Evolutionary conservation across 2,797 vertebrate genomes (phyloP), one percentile per base, ranked within the genome.

Genomic region (Anguilla megastoma): DNA sequence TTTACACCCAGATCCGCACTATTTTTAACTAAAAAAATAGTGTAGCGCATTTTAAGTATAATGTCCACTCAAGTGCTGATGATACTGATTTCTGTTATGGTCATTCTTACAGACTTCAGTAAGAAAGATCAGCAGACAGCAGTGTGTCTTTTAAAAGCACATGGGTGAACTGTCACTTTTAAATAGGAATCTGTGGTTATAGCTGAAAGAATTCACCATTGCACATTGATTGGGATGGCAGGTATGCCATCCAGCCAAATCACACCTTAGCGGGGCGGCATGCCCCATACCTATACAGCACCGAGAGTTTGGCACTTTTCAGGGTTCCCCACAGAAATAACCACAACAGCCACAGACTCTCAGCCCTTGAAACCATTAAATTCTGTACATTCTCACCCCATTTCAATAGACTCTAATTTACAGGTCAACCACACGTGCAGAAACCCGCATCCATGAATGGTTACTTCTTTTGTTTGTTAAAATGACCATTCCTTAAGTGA

Each of bases 381-480:
- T 45, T 45, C 41, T 45, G 3, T 45, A 45, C 41, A 45, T 45
- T 45, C 41, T 45, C 0, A 45, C 41, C 41, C 41, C 41, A 45
- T 45, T 45, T 45, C 41, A 45, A 5, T 45, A 5, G 54, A 71
- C 30, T 54, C 54, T 54, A 45, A 63, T 33, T 33, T 50, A 16
- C 24, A 84, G 27, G 18, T n/a, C 24, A 18, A 58, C 18, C 33
- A 4, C 45, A 48, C 41, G 14, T 27, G 3, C 10, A 36, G 33
- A 50, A 85, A 33, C 71, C 84, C 56, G 41, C 27, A 24, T 76
- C 18, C 21, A 41, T 18, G 16, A 79, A 85, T 58, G 66, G 54
- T 88, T 79, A 84, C 52, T 69, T 85, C 50, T 88, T 84, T 88
- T 52, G 71, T 71, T 86, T 50, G 63, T 45, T 36, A 41, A 66